Percentiles rank a stretch among this genome's conserved stretches.
Evolutionary conservation across 2,888 invertebrate species (phyloP).

Genomic region (Drosophila prostipennis): DNA sequence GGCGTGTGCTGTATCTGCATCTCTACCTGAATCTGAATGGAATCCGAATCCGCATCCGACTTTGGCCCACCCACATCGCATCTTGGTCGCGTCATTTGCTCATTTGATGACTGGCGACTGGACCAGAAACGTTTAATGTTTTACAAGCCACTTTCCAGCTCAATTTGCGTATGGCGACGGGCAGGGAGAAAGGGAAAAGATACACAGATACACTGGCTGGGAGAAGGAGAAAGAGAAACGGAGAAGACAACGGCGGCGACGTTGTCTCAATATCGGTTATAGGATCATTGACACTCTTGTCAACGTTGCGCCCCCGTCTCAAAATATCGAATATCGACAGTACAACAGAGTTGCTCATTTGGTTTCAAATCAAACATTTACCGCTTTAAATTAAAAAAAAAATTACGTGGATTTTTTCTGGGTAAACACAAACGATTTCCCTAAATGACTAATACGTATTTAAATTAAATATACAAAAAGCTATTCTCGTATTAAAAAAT

Average conservation of each 20-base stretch:
- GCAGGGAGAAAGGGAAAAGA: not conserved
- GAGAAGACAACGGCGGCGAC: conserved; percentile 20
- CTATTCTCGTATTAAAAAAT: too few species aligned
- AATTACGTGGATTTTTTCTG: too few species aligned
- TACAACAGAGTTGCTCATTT: conserved; percentile 1
- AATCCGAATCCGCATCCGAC: conserved; percentile 6
- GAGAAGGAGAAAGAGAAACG: conserved; percentile 7
- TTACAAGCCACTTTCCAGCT: conserved; percentile 73
- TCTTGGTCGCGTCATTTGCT: conserved; percentile 41
- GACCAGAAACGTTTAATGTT: conserved; percentile 69
- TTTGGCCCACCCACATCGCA: conserved; percentile 27
- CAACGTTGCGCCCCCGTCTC: conserved; percentile 48
- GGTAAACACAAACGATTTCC: too few species aligned
- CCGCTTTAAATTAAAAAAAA: not conserved
- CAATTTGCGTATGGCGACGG: conserved; percentile 65
- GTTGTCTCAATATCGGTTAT: conserved; percentile 74
- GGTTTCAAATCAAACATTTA: not conserved
- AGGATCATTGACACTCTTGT: conserved; percentile 78
- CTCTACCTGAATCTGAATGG: conserved; percentile 35
- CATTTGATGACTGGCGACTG: conserved; percentile 52
- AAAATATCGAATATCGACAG: conserved; percentile 4
- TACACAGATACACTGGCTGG: not conserved
- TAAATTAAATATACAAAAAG: too few species aligned
- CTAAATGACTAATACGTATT: too few species aligned
- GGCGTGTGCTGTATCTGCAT: conserved; percentile 72